Conservation (phyloP, 2,888 invertebrate genomes). For the Drosophila demipolita region DNA sequence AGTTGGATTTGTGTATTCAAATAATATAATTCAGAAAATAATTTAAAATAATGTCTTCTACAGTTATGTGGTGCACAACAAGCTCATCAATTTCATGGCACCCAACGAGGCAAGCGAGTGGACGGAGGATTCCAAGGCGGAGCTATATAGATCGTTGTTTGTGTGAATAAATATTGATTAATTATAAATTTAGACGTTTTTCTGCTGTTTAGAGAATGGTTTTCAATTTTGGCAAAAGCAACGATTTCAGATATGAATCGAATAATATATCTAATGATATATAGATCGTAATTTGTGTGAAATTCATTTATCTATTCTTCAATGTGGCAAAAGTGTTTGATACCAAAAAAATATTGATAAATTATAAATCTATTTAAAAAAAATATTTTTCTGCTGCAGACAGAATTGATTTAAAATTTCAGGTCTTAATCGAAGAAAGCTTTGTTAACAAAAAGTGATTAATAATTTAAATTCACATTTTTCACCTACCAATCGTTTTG, state of each 20-base stretch:
- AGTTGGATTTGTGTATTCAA: slow-evolving; percentile 1
- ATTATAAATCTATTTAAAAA: not conserved
- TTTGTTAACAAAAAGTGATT: not conserved
- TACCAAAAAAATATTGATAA: slow-evolving; percentile 16
- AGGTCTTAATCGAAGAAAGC: not conserved
- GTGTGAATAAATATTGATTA: slow-evolving; percentile 77
- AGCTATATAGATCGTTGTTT: slow-evolving; percentile 93
- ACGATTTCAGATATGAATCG: too few species aligned
- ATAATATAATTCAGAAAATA: not conserved
- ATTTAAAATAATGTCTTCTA: slow-evolving; percentile 7
- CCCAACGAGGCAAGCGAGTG: slow-evolving; percentile 89
- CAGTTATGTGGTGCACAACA: slow-evolving; percentile 92
- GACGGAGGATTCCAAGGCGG: slow-evolving; percentile 92
- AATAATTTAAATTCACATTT: not conserved
- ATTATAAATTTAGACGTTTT: not conserved
- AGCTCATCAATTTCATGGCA: slow-evolving; percentile 96
- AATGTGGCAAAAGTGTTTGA: slow-evolving; percentile 8
- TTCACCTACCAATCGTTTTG: not conserved
- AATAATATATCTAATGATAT: too few species aligned
- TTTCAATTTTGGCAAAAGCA: too few species aligned
- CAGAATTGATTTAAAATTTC: not conserved
- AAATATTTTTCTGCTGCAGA: not conserved
- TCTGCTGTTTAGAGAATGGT: too few species aligned
- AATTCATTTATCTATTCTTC: not conserved
- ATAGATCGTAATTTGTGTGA: too few species aligned